Conservation (phyloP, 2,888 invertebrate species). For the Thymelicus acteon region DNA sequence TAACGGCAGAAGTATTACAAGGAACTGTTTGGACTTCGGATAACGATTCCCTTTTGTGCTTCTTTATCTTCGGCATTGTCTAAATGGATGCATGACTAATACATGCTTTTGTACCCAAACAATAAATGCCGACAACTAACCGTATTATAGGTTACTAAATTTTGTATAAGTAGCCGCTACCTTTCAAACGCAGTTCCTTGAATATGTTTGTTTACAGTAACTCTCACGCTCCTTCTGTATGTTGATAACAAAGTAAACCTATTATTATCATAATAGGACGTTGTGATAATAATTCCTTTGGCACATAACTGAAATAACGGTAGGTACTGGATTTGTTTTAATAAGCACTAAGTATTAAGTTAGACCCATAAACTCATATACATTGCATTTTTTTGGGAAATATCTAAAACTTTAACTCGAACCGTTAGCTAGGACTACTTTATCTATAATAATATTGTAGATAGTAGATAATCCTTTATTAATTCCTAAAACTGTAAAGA, state of each 20-base stretch:
- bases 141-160: slow-evolving; percentile 23
- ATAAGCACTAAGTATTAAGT: neutral
- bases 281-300: slow-evolving; percentile 8
- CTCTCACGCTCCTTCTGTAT: slow-evolving; percentile 31
- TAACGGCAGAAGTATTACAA: slow-evolving; percentile 58
- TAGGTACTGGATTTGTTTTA: neutral
- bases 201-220: slow-evolving; percentile 31
- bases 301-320: slow-evolving; percentile 6
- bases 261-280: slow-evolving; percentile 2
- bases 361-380: neutral
- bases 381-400: neutral
- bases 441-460: no score
- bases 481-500: no score
- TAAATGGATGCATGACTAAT: slow-evolving; percentile 35
- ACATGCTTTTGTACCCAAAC: slow-evolving; percentile 23
- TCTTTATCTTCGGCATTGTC: slow-evolving; percentile 29
- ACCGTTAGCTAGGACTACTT: no score
- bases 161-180: slow-evolving; percentile 17
- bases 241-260: slow-evolving; percentile 20
- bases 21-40: slow-evolving; percentile 37
- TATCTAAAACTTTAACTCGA: no score
- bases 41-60: slow-evolving; percentile 22
- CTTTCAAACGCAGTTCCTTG: slow-evolving; percentile 28
- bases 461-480: no score
- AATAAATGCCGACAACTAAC: slow-evolving; percentile 33